Conservation (phyloP, 2,797 vertebrate genomes). For the Notamacropus eugenii region DNA sequence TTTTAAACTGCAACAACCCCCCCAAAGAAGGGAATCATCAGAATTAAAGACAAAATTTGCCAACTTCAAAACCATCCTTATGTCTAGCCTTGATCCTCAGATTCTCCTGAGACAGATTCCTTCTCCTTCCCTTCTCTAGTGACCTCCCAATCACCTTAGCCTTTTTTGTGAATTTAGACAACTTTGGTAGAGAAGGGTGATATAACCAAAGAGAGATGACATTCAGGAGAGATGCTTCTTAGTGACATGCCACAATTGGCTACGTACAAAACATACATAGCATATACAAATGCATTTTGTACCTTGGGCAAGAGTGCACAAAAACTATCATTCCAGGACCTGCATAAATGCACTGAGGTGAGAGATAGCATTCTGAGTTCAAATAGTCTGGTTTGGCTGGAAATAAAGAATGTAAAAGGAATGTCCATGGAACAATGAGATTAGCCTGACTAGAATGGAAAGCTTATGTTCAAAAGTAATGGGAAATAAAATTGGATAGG, state of each 20-base stretch:
- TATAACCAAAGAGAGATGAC: neutral
- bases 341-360: neutral
- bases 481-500: neutral
- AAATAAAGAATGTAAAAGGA: neutral
- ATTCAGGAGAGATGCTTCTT: neutral
- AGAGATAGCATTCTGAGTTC: neutral
- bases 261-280: neutral
- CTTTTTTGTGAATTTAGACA: neutral
- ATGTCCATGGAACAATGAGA: constrained; percentile 22
- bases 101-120: neutral
- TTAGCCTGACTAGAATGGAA: neutral
- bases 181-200: neutral
- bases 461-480: neutral
- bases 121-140: too few species aligned
- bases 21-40: neutral
- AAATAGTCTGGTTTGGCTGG: neutral
- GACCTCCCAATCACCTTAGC: neutral
- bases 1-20: neutral
- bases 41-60: neutral
- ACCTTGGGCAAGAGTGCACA: neutral
- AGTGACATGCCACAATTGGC: neutral
- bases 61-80: neutral
- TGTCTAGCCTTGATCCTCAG: neutral
- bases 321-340: neutral
- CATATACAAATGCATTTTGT: neutral